These are phyloP conservation scores for Rhyacichthys aspro DNA, from an alignment of 2,797 vertebrate genomes.

Conservation along the genomic window DNA sequence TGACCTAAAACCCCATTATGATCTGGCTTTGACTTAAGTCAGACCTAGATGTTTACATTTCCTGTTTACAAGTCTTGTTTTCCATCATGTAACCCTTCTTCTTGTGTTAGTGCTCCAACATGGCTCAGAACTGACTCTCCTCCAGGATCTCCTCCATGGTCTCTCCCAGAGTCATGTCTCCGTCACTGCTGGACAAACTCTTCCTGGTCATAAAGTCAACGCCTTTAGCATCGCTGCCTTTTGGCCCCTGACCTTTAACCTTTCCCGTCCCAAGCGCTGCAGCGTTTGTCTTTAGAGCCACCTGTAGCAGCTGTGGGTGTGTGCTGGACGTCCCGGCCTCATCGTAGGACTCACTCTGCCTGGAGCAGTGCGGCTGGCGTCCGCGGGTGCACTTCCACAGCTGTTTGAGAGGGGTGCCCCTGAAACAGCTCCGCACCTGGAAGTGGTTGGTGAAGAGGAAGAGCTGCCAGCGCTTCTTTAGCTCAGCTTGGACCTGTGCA, in stretches of 20 bases:
- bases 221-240: conserved; percentile 22
- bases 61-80: too few species aligned
- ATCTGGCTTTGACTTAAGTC: too few species aligned
- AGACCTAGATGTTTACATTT: too few species aligned
- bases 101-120: too few species aligned
- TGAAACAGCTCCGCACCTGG: conserved; percentile 80
- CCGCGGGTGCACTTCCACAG: conserved; percentile 83
- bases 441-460: conserved; percentile 85
- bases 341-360: conserved; percentile 62
- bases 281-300: conserved; percentile 47
- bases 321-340: conserved; percentile 51
- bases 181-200: conserved; percentile 91
- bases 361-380: conserved; percentile 26
- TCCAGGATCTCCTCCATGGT: conserved; percentile 91
- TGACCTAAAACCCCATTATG: too few species aligned
- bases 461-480: conserved; percentile 91
- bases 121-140: conserved; percentile 86
- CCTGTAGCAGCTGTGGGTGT: conserved; percentile 69
- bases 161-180: conserved; percentile 87
- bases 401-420: conserved; percentile 82
- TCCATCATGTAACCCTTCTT: too few species aligned
- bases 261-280: conserved; percentile 11
- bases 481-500: conserved; percentile 89
- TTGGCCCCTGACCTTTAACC: conserved; percentile 31
- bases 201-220: conserved; percentile 70